Conservation (phyloP, 2,797 vertebrate species). For the Ceryle rudis region DNA sequence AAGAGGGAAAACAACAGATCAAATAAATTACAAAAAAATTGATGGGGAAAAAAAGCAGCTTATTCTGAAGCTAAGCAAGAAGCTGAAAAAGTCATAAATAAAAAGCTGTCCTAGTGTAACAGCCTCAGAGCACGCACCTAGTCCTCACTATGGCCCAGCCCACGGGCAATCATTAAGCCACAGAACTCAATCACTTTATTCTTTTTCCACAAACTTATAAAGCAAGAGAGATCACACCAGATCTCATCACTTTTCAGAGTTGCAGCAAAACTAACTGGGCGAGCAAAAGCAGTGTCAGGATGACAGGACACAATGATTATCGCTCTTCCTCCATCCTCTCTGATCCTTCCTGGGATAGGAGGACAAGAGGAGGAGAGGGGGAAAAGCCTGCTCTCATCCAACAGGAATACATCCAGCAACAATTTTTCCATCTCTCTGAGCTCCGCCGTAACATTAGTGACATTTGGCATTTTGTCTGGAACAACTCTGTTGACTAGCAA, state of each 20-base stretch:
- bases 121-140: neutral
- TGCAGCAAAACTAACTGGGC: neutral
- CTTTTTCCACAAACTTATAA: neutral
- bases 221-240: neutral
- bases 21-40: neutral
- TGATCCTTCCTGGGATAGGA: neutral
- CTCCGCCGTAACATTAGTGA: neutral
- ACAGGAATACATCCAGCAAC: conserved; percentile 32
- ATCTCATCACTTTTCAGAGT: fast-evolving
- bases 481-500: conserved; percentile 37
- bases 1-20: neutral
- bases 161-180: neutral
- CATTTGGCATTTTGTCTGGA: conserved; percentile 70
- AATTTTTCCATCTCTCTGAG: conserved; percentile 21
- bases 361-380: neutral
- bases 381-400: neutral
- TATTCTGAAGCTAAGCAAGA: neutral
- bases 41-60: fast-evolving
- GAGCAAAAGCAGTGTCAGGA: neutral
- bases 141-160: neutral
- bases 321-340: neutral
- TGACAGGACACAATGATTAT: neutral
- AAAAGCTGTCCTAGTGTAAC: neutral
- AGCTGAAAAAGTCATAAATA: neutral
- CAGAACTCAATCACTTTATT: neutral